These are phyloP conservation scores for Paguma larvata DNA, from an alignment of 2,797 vertebrate genomes.

Conservation along the genomic window DNA sequence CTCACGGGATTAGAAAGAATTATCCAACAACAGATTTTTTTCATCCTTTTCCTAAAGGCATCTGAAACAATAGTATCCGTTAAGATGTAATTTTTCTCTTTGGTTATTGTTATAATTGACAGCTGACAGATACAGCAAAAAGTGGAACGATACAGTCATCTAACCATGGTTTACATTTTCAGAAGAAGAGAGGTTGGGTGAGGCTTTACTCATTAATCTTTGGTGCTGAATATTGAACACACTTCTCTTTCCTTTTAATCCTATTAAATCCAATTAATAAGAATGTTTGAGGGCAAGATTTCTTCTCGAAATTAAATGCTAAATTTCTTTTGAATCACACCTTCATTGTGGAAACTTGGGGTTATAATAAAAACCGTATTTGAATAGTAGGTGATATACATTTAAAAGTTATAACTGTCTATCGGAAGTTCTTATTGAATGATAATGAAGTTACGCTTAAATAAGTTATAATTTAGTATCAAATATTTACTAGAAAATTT, in stretches of 20 bases:
- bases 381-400: not conserved
- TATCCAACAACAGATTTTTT: conserved; percentile 6
- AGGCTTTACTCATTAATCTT: conserved; percentile 26
- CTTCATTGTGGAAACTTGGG: conserved; percentile 29
- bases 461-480: conserved; percentile 52
- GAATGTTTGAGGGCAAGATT: conserved; percentile 54
- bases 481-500: conserved; percentile 51
- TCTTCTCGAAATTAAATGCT: conserved; percentile 37
- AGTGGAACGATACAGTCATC: not conserved
- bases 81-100: conserved; percentile 6
- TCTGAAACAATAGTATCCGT: conserved; percentile 25
- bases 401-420: conserved; percentile 18
- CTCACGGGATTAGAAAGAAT: conserved; percentile 32
- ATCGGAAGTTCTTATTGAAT: conserved; percentile 53
- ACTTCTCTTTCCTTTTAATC: conserved; percentile 4
- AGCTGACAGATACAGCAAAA: not conserved
- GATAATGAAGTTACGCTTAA: conserved; percentile 48
- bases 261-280: not conserved
- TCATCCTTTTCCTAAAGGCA: not conserved
- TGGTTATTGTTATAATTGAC: not conserved
- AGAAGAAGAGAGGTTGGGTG: not conserved
- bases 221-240: conserved; percentile 8
- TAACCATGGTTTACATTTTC: not conserved
- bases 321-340: conserved; percentile 57
- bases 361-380: conserved; percentile 45